Evolutionary conservation across 2,888 invertebrate species (phyloP).

Genomic region (Diabrotica balteata): DNA sequence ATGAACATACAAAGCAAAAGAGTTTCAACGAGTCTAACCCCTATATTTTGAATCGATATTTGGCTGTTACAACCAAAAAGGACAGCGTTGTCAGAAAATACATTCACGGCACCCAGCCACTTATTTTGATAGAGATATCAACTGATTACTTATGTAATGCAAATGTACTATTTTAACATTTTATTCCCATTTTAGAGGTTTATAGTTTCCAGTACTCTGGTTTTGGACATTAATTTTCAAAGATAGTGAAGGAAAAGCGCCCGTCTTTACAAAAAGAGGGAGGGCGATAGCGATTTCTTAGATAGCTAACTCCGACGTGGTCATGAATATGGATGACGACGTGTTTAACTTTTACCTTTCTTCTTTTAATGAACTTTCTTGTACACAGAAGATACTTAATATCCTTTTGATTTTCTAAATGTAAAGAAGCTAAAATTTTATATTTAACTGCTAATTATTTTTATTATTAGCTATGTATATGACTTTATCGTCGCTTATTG

Average conservation of each 20-base stretch:
- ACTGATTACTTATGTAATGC: conserved; percentile 47
- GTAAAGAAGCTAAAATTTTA: no score
- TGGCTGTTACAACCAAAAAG: no score
- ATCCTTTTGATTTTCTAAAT: no score
- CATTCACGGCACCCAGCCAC: conserved; percentile 25
- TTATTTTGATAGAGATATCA: conserved; percentile 28
- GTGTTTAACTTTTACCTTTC: conserved; percentile 49
- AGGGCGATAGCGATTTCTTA: conserved; percentile 48
- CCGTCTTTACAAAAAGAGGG: conserved; percentile 42
- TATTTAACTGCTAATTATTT: no score
- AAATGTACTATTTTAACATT: conserved; percentile 54
- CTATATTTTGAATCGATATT: neutral
- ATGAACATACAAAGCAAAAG: no score
- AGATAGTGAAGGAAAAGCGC: conserved; percentile 46
- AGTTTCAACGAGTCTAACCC: no score
- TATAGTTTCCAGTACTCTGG: conserved; percentile 54
- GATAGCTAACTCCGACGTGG: conserved; percentile 48
- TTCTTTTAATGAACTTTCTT: neutral
- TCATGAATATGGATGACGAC: conserved; percentile 54
- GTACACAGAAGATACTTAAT: no score
- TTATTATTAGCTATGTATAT: no score
- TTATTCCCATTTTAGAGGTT: conserved; percentile 56
- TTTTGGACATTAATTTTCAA: conserved; percentile 51
- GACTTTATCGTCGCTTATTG: no score
- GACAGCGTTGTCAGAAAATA: neutral